Evolutionary conservation across 2,797 vertebrate genomes (phyloP).

Genomic region (Neostethus bicornis): DNA sequence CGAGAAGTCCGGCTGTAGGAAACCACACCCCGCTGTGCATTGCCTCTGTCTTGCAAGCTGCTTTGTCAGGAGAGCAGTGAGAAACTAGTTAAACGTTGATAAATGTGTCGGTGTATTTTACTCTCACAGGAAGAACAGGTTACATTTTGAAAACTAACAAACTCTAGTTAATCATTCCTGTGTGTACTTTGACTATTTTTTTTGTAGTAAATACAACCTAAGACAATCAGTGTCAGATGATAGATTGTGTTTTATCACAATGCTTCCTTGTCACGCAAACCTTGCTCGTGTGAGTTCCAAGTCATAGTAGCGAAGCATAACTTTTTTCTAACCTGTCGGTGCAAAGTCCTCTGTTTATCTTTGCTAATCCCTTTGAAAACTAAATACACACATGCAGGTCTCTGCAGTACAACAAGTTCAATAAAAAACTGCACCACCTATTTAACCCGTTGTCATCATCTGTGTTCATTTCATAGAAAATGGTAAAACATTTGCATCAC

Average conservation of each 20-base stretch:
- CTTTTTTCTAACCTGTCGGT: neutral
- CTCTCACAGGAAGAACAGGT: slow-evolving; percentile 29
- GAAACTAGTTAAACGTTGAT: slow-evolving; percentile 15
- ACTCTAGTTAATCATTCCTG: slow-evolving; percentile 16
- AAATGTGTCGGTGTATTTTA: slow-evolving; percentile 14
- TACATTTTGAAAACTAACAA: slow-evolving; percentile 33
- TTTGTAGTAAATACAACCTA: neutral
- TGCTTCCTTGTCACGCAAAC: neutral
- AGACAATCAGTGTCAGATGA: neutral
- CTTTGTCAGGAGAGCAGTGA: slow-evolving; percentile 2
- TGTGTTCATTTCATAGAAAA: too few species aligned
- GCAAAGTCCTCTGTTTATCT: slow-evolving; percentile 40
- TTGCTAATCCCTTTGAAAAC: slow-evolving; percentile 9
- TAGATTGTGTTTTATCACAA: neutral
- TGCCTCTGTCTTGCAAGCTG: slow-evolving; percentile 31
- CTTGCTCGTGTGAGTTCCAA: slow-evolving; percentile 1
- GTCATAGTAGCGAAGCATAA: neutral
- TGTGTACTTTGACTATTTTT: neutral
- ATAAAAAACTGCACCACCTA: too few species aligned
- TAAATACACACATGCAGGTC: too few species aligned
- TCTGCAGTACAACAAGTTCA: too few species aligned
- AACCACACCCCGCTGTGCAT: slow-evolving; percentile 56
- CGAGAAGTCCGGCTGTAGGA: slow-evolving; percentile 53
- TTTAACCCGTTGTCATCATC: too few species aligned
- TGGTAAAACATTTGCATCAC: too few species aligned